Evolutionary conservation across 2,888 invertebrate genomes (phyloP).

Genomic region (Mechanitis mazaeus): DNA sequence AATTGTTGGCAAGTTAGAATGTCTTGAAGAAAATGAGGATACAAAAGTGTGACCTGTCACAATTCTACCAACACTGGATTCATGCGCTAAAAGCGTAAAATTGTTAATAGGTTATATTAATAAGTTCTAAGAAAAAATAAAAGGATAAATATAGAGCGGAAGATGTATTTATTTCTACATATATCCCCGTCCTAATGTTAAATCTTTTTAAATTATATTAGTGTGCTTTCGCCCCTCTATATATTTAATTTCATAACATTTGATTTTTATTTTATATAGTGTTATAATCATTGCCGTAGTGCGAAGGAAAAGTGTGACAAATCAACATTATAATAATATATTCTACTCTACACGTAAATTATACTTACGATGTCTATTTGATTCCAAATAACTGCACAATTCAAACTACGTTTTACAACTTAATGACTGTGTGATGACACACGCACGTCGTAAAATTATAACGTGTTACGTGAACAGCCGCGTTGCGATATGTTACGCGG

Average conservation of each 20-base stretch:
- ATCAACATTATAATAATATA: constrained; percentile 41
- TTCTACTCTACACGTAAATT: constrained; percentile 18
- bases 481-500: constrained; percentile 10
- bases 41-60: constrained; percentile 26
- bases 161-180: constrained; percentile 16
- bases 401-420: constrained; percentile 17
- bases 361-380: constrained; percentile 15
- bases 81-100: constrained; percentile 17
- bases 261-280: constrained; percentile 1
- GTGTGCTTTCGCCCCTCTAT: too few species aligned
- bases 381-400: constrained; percentile 15
- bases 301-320: constrained; percentile 61
- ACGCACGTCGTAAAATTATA: constrained; percentile 27
- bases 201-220: constrained; percentile 1
- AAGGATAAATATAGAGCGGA: constrained; percentile 27
- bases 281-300: constrained; percentile 35
- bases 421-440: constrained; percentile 28
- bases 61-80: constrained; percentile 19
- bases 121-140: constrained; percentile 18
- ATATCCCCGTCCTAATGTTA: constrained; percentile 9
- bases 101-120: constrained; percentile 17
- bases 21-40: constrained; percentile 32
- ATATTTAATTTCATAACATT: too few species aligned
- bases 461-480: constrained; percentile 28
- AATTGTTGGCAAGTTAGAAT: constrained; percentile 31